Evolutionary conservation across 2,888 invertebrate genomes (phyloP), one percentile per base, ranked within the genome.

Genomic region (Melieria omissa): DNA sequence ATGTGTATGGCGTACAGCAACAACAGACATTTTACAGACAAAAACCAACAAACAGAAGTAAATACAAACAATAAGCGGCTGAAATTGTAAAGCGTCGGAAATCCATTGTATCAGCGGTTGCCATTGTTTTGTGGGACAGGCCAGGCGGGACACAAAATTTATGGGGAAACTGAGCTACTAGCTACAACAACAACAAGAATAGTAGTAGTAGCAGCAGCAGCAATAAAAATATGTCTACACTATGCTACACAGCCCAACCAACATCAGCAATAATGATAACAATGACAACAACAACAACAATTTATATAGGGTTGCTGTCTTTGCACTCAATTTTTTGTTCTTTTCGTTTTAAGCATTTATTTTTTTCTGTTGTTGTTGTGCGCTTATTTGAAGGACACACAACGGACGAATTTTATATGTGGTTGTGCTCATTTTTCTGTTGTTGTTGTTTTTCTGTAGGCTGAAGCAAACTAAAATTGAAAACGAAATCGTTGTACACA

Each of bases 401-500:
- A 52, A 52, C 52, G 52, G 52, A 9, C 52, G 10, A 52, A 52
- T 52, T n/a, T 14, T n/a, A n/a, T 52, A n/a, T 52, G n/a, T 52
- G 12, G 12, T 6, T 52, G 10, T 52, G 14, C n/a, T 29, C 29
- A 29, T 29, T 29, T 29, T 29, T 1, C 16, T 16, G 29, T 29
- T 29, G 29, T 29, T 29, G 29, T 29, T 29, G 29, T 29, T 29
- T 29, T 29, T 29, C 29, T 29, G 29, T 29, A 29, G 29, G 29
- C 29, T 29, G 1, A 29, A 29, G 29, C 29, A 29, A 29, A 29
- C 8, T 5, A n/a, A 42, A 63, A 29, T 10, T 42, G 45, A 45
- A 65, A 55, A 55, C 42, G 58, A 67, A 58, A 67, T 57, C 46
- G 42, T 67, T 46, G 6, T 47, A 58, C 67, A 45, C 49, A 67